phyloP scores from a whole-genome alignment of 2,888 invertebrate species.

The Agrotis exclamationis region DNA sequence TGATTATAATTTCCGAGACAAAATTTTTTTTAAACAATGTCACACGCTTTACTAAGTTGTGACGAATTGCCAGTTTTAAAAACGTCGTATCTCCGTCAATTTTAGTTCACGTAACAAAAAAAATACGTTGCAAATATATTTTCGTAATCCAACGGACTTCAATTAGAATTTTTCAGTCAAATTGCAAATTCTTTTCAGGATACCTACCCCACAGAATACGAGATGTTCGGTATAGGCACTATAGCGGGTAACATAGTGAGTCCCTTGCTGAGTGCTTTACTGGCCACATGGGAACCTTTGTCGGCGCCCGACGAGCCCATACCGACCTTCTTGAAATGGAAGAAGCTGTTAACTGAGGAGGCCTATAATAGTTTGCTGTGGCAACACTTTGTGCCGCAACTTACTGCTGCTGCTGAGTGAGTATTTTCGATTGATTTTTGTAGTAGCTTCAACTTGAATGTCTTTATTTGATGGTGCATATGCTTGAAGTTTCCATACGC shows the following conservation, averaged over 20 bases:
- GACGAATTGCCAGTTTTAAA: too few relatives aligned
- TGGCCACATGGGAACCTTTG: slow-evolving; percentile 96
- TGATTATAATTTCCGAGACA: too few relatives aligned
- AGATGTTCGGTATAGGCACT: slow-evolving; percentile 95
- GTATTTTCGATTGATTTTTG: slow-evolving; percentile 62
- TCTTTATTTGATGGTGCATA: not conserved
- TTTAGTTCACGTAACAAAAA: too few relatives aligned
- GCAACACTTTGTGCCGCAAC: slow-evolving; percentile 97
- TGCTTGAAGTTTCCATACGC: not conserved
- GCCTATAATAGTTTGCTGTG: slow-evolving; percentile 96
- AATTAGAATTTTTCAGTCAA: too few relatives aligned
- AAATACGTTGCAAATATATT: too few relatives aligned
- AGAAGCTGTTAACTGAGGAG: slow-evolving; percentile 92
- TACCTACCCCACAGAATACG: slow-evolving; percentile 92
- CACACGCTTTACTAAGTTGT: too few relatives aligned
- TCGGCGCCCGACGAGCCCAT: slow-evolving; percentile 92
- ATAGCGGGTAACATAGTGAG: slow-evolving; percentile 96
- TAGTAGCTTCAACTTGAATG: not conserved
- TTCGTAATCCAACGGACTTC: too few relatives aligned
- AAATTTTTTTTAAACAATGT: too few relatives aligned
- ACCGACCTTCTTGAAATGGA: slow-evolving; percentile 93
- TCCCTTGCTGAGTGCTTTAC: slow-evolving; percentile 94
- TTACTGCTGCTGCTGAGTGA: slow-evolving; percentile 94
- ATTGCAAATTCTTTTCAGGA: slow-evolving; percentile 68
- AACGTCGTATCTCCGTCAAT: too few relatives aligned